A percentile compares a stretch with the other conserved stretches of the same genome.
Evolutionary conservation across 2,888 invertebrate genomes (phyloP).

Genomic region (Trissonchulus latispiculum): DNA sequence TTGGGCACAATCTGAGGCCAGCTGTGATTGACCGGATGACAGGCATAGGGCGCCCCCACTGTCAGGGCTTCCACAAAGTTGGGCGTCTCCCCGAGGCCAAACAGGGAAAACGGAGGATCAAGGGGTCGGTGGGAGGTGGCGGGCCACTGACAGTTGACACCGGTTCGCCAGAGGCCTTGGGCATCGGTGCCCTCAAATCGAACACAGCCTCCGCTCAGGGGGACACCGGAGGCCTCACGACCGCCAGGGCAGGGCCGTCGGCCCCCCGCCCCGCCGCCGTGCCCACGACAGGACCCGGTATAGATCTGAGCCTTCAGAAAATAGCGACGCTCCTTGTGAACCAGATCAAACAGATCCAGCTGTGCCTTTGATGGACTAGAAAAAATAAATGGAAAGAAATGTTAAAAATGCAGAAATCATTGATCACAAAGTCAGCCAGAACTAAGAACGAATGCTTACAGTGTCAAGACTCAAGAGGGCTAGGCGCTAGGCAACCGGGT

Average conservation of each 20-base stretch:
- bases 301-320: constrained; percentile 36
- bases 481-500: too few species aligned
- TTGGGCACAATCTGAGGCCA: constrained; percentile 94
- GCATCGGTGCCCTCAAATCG: neutral
- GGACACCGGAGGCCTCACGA: constrained; percentile 35
- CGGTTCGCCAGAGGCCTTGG: neutral
- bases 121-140: constrained; percentile 83
- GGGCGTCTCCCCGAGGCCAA: constrained; percentile 92
- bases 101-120: constrained; percentile 87
- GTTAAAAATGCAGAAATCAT: too few species aligned
- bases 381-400: too few species aligned
- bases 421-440: too few species aligned
- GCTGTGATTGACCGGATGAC: constrained; percentile 48
- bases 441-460: neutral
- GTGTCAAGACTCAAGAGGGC: too few species aligned
- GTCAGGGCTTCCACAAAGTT: constrained; percentile 86
- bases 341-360: too few species aligned
- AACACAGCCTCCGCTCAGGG: constrained; percentile 36
- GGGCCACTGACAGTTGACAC: constrained; percentile 60
- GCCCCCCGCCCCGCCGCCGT: constrained; percentile 5
- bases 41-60: constrained; percentile 54
- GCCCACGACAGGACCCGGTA: constrained; percentile 9
- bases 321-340: too few species aligned
- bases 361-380: too few species aligned
- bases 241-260: neutral